Base-by-base conservation (phyloP, 1,140 invertebrate species). In the Amphibalanus amphitrite region DNA sequence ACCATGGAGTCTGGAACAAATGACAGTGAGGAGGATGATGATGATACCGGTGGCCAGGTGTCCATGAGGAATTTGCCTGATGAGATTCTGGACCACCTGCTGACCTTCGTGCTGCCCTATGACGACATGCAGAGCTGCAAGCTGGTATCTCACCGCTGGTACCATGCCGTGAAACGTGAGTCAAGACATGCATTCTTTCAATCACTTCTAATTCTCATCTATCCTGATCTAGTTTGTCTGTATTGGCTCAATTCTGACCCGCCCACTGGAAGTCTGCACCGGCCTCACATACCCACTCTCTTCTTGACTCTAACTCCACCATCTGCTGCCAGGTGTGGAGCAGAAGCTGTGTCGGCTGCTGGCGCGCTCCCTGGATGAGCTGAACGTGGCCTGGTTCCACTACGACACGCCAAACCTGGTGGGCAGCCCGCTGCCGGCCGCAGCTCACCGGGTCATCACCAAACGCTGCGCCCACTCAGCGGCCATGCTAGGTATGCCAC, bases 1-100 rank as follows among this genome's bases (percentile, higher is more conserved):
- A 15, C 33, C 33, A 38, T 38, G 33, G 33, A 38, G 33, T 38
- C 33, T 15, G 33, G n/a, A n/a, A n/a, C n/a, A n/a, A n/a, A n/a
- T n/a, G n/a, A n/a, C n/a, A n/a, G 4, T 38, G 33, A 38, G 4
- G 33, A 15, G 4, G 15, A 15, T 15, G 33, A 38, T 15, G 33
- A 38, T 38, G 33, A 38, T 15, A 15, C 4, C 4, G 33, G 33
- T 15, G 4, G 33, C 33, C 4, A 4, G 15, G 33, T 15, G 8
- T 69, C 29, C n/a, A 72, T 73, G 0, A 65, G 73, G 59, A 79
- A 82, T 74, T 82, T 97, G 72, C 93, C 95, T 15, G 91, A 95
- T 80, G 92, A 96, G 85, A 86, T 97, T 69, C 81, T 97, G 71
- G 93, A 96, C 80, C 93, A 92, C 79, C 94, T 97, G 78, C 84